Conservation (phyloP, 2,113 vertebrate genomes). For the Strigops habroptila region DNA sequence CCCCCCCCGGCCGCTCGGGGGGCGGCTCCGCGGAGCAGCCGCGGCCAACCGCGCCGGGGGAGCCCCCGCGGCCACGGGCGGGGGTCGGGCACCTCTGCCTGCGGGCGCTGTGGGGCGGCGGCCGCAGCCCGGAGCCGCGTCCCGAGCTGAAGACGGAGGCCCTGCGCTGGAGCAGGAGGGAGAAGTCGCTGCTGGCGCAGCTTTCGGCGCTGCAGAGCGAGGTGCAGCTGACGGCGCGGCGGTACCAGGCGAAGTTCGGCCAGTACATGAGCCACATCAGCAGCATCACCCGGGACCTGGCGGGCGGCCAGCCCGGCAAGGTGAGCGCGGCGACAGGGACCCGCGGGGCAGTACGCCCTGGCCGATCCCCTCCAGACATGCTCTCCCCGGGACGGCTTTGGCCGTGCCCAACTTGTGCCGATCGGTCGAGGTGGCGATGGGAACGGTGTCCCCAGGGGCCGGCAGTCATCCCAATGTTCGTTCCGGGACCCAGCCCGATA, state of each 20-base stretch:
- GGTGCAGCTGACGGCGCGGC: conserved; percentile 67
- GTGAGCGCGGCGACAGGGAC: conserved; percentile 58
- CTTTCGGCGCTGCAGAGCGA: conserved; percentile 68
- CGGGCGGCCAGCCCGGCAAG: conserved; percentile 44
- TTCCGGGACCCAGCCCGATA: no score
- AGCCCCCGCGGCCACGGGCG: conserved; percentile 35
- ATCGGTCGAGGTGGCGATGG: neutral
- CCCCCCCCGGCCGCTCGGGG: neutral
- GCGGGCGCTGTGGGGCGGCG: conserved; percentile 27
- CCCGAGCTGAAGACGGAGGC: conserved; percentile 57
- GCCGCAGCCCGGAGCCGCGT: conserved; percentile 14
- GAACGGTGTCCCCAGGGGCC: neutral
- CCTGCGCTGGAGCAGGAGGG: conserved; percentile 69
- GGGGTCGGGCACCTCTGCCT: neutral
- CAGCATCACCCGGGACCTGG: conserved; percentile 68
- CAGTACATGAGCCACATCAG: conserved; percentile 72
- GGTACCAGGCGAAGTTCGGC: conserved; percentile 72
- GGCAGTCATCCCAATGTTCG: neutral
- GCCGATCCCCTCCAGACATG: neutral
- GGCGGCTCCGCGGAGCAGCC: conserved; percentile 7
- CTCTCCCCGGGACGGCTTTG: neutral
- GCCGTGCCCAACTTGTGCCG: neutral
- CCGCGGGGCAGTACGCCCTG: neutral
- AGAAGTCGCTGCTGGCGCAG: conserved; percentile 73
- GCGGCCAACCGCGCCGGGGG: no score